Conservation (phyloP, 2,113 vertebrate species). For the Sinocyclocheilus anophthalmus region DNA sequence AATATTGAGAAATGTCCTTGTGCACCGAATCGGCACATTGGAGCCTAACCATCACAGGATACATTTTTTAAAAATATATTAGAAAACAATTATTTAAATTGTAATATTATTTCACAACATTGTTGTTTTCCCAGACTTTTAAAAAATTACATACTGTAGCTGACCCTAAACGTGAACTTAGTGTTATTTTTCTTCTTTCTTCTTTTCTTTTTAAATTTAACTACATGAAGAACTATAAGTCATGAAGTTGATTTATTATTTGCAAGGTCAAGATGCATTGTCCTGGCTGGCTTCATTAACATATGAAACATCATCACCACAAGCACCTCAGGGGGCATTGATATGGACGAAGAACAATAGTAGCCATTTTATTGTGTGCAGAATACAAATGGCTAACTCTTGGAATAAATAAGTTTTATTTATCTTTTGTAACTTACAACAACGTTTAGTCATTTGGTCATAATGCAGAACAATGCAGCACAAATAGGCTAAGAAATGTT, state of each 20-base stretch:
- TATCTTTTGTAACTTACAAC: conserved; percentile 48
- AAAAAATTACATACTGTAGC: too few relatives aligned
- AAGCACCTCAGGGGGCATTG: conserved; percentile 42
- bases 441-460: conserved; percentile 57
- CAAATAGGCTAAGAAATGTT: conserved; percentile 60
- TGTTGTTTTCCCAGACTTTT: not conserved
- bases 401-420: conserved; percentile 53
- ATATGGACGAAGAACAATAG: conserved; percentile 41
- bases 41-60: not conserved
- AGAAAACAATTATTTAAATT: not conserved
- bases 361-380: conserved; percentile 5
- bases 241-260: conserved; percentile 26
- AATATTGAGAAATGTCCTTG: not conserved
- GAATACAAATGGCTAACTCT: conserved; percentile 40
- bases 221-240: conserved; percentile 21
- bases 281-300: conserved; percentile 49
- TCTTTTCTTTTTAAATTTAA: not conserved
- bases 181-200: not conserved
- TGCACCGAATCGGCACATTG: not conserved
- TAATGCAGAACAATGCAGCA: conserved; percentile 58
- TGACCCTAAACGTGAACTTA: not conserved
- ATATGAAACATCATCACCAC: conserved; percentile 48
- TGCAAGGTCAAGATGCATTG: conserved; percentile 52
- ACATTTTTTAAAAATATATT: not conserved
- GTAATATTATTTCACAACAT: not conserved